These are phyloP conservation scores for Hirundichthys speculiger DNA, from an alignment of 2,113 vertebrate genomes.

Conservation along the genomic window DNA sequence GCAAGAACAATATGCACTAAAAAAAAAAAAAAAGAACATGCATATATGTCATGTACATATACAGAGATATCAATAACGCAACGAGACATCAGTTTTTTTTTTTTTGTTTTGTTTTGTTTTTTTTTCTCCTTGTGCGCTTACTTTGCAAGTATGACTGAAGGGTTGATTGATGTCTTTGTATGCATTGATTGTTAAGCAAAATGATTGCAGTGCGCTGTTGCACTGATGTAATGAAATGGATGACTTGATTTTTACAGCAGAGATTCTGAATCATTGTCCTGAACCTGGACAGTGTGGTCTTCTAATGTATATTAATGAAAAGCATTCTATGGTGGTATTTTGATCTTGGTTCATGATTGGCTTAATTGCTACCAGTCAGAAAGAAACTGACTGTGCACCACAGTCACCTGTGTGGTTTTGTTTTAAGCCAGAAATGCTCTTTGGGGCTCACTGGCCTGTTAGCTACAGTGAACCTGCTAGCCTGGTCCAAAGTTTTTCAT, in stretches of 20 bases:
- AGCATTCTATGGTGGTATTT: slow-evolving; percentile 64
- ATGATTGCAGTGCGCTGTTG: slow-evolving; percentile 71
- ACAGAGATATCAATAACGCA: slow-evolving; percentile 84
- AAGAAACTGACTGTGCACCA: slow-evolving; percentile 23
- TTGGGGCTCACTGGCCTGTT: slow-evolving; percentile 58
- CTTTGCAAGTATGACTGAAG: slow-evolving; percentile 73
- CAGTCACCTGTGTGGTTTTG: slow-evolving; percentile 62
- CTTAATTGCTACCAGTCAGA: background rate
- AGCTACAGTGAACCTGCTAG: slow-evolving; percentile 46
- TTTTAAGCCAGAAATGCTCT: slow-evolving; percentile 56
- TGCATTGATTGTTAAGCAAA: slow-evolving; percentile 75
- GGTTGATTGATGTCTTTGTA: slow-evolving; percentile 72
- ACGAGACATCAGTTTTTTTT: slow-evolving; percentile 68
- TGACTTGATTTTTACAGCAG: slow-evolving; percentile 69
- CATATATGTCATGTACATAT: slow-evolving; percentile 82
- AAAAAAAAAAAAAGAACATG: slow-evolving; percentile 79
- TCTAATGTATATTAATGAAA: slow-evolving; percentile 69
- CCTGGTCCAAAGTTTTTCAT: slow-evolving; percentile 72
- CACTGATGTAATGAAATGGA: slow-evolving; percentile 63
- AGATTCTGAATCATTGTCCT: slow-evolving; percentile 61
- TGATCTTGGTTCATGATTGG: slow-evolving; percentile 66
- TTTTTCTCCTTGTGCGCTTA: slow-evolving; percentile 52
- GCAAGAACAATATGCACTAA: slow-evolving; percentile 84
- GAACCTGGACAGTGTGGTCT: slow-evolving; percentile 49
- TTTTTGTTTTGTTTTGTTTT: no score